Base-by-base conservation (phyloP, 1,140 invertebrate genomes). In the Drosophila willistoni region DNA sequence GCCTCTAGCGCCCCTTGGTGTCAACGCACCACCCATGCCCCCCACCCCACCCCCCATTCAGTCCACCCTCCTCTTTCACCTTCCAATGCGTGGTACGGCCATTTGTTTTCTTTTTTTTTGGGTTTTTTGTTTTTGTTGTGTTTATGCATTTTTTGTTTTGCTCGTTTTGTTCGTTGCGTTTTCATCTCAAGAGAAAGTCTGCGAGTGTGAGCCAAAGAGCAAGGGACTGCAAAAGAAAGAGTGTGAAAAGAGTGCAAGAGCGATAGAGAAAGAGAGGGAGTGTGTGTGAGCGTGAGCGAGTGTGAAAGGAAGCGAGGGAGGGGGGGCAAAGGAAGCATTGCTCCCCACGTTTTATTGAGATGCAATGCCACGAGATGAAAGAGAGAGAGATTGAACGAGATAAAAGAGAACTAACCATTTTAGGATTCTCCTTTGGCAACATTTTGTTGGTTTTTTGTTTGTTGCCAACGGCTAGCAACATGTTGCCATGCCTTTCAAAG, bases 151-250 rank as follows among this genome's bases (percentile, higher is more conserved):
- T 80, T 85, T 91, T 91, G 85, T 91, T 91, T 91, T 91, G 90
- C 85, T 91, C 90, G 79, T 84, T 91, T 91, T 91, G 82, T 91
- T 91, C 90, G 90, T 90, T 90, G 87, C 85, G 84, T 90, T 86
- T 89, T 67, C 33, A 39, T 36, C 68, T 77, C 73, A 77, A 79
- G 71, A 69, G 80, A 25, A 54, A 34, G 29, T 47, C 33, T 34
- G 42, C 59, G 42, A 59, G 44, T 47, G 56, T 63, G 47, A 13
- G 12, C 34, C n/a, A 41, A 36, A 39, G 34, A 3, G 13, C 19
- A 19, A 34, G 39, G 13, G 22, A 42, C n/a, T 42, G 41, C 41
- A 7, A 47, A 17, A 74, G 39, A 57, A 17, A 74, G 39, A 57
- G 29, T 29, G 29, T 29, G 29, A 25, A 14, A 17, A 39, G 47